phyloP scores from a whole-genome alignment of 2,797 vertebrate genomes.

The Molossus molossus region DNA sequence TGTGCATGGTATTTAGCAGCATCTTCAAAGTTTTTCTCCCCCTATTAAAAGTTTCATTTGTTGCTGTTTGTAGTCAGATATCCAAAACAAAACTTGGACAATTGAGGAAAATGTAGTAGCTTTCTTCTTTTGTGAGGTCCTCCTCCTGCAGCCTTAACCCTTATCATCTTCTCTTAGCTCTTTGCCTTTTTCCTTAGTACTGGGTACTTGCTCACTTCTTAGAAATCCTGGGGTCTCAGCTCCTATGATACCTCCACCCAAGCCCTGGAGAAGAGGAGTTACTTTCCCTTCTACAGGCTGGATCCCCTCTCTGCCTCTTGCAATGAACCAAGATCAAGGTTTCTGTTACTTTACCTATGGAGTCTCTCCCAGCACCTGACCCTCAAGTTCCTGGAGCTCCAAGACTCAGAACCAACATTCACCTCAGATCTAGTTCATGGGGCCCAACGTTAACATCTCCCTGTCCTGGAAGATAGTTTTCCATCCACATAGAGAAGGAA shows the following conservation, averaged over 20 bases:
- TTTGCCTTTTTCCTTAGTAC: background rate
- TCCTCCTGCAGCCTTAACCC: background rate
- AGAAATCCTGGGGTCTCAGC: background rate
- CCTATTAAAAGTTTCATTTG: background rate
- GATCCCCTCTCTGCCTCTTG: background rate
- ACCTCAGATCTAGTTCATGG: background rate
- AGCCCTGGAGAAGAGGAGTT: background rate
- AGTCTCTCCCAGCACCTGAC: background rate
- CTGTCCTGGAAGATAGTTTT: background rate
- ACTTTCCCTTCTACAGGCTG: background rate
- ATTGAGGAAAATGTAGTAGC: background rate
- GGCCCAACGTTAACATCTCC: background rate
- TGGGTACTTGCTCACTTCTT: background rate
- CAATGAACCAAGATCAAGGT: background rate
- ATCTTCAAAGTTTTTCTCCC: background rate
- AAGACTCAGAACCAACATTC: background rate
- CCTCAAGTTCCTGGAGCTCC: background rate
- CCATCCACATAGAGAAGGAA: background rate
- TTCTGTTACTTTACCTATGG: background rate
- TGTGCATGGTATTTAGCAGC: background rate
- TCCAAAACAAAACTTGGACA: background rate
- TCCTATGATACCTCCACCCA: background rate
- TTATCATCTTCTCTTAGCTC: background rate
- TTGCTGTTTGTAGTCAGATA: background rate
- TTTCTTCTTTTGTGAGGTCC: background rate